A percentile compares a stretch with the other conserved stretches of the same genome.
These are phyloP conservation scores for Heliopora coerulea DNA, from an alignment of 92 coral and sea anemone species.

Conservation along the genomic window DNA sequence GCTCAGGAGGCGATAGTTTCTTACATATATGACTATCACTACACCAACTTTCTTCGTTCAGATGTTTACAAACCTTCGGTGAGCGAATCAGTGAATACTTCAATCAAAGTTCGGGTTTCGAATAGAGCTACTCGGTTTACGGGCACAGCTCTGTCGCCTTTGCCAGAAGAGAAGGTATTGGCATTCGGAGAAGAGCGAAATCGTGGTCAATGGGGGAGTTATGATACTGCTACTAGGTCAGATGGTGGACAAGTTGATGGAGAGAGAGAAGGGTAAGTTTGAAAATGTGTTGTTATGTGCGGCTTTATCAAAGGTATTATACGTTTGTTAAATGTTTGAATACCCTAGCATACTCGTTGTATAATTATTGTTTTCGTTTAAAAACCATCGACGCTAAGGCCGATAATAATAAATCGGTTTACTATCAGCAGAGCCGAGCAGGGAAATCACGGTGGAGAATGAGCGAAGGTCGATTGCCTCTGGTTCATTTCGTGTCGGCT, in stretches of 20 bases:
- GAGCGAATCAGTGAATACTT: conserved; percentile 59
- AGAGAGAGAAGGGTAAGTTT: neutral
- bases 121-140: conserved; percentile 53
- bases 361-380: conserved; percentile 18
- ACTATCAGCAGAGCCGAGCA: neutral
- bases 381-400: neutral
- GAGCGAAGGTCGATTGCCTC: neutral
- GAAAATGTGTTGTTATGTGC: neutral
- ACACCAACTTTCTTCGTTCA: conserved; percentile 68
- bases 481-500: conserved; percentile 29
- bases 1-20: conserved; percentile 74
- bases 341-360: neutral
- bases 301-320: conserved; percentile 8
- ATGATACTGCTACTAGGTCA: conserved; percentile 3
- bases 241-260: conserved; percentile 1
- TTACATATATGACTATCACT: conserved; percentile 74
- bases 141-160: conserved; percentile 75
- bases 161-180: conserved; percentile 92
- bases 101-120: conserved; percentile 57
- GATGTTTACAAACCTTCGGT: conserved; percentile 65
- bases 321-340: neutral
- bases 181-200: conserved; percentile 61
- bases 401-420: conserved; percentile 22
- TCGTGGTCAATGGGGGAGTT: conserved; percentile 66
- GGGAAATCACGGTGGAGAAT: neutral